A percentile compares a stretch with the other conserved stretches of the same genome.
Evolutionary conservation across 2,888 invertebrate genomes (phyloP).

Genomic region (Apantesis nais): DNA sequence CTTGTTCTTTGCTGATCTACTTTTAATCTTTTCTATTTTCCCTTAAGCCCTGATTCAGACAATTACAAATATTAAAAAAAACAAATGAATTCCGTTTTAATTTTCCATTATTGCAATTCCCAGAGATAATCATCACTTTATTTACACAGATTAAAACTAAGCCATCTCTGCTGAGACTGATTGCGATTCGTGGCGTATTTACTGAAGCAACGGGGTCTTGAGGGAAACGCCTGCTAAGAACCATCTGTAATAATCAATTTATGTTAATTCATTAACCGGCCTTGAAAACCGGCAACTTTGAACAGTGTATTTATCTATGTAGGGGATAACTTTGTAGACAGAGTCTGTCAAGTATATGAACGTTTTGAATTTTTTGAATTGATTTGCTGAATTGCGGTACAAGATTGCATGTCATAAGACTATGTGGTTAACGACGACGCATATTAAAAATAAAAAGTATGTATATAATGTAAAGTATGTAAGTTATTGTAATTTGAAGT

Average conservation of each 20-base stretch:
- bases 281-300: neutral
- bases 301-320: neutral
- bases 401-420: no score
- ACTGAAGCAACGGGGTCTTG: neutral
- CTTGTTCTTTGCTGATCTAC: no score
- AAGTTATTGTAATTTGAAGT: no score
- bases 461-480: no score
- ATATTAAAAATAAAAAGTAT: no score
- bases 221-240: neutral
- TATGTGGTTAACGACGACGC: no score
- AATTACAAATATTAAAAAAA: neutral
- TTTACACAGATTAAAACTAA: neutral
- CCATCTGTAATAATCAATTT: neutral
- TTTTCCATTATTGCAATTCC: no score
- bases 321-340: neutral
- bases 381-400: no score
- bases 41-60: neutral
- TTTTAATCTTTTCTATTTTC: neutral
- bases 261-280: neutral
- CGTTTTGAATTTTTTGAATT: no score
- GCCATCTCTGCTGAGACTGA: neutral
- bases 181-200: conserved; percentile 1
- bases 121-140: neutral
- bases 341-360: neutral
- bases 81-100: neutral